Conservation (phyloP, 2,113 vertebrate genomes). For the Trogon surrucura region DNA sequence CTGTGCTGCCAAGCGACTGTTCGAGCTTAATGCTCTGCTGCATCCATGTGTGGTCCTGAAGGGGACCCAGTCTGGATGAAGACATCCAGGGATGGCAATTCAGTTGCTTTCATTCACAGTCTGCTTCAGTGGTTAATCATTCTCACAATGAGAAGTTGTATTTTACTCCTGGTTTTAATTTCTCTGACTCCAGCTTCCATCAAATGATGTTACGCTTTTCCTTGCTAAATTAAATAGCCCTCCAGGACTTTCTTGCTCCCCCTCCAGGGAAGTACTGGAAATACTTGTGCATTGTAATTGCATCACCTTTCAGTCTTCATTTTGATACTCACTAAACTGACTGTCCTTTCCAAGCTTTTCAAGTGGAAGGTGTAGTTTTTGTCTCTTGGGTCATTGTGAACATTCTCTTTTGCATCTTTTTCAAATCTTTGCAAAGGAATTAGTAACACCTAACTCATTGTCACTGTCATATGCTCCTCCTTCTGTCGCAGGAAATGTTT, state of each 20-base stretch:
- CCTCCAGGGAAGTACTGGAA: no score
- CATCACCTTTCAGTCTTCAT: background rate
- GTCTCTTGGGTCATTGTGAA: background rate
- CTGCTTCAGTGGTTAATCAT: background rate
- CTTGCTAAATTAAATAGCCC: background rate
- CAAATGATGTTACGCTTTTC: background rate
- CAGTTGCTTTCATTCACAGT: background rate
- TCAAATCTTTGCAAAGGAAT: background rate
- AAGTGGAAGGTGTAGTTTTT: background rate
- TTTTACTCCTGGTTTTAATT: background rate
- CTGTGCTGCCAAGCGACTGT: background rate
- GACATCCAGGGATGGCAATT: background rate
- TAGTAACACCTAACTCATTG: background rate
- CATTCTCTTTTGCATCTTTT: background rate
- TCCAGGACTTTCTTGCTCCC: background rate
- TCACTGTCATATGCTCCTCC: background rate
- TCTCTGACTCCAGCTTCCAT: background rate
- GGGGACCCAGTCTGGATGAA: background rate
- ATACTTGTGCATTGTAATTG: background rate
- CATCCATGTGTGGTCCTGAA: background rate
- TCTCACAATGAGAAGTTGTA: background rate
- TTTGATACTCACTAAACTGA: background rate
- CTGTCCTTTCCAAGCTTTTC: background rate
- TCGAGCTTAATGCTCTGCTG: background rate
- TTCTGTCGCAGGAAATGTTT: background rate